Evolutionary conservation across 2,113 vertebrate species (phyloP).

Genomic region (Notiomystis cincta): DNA sequence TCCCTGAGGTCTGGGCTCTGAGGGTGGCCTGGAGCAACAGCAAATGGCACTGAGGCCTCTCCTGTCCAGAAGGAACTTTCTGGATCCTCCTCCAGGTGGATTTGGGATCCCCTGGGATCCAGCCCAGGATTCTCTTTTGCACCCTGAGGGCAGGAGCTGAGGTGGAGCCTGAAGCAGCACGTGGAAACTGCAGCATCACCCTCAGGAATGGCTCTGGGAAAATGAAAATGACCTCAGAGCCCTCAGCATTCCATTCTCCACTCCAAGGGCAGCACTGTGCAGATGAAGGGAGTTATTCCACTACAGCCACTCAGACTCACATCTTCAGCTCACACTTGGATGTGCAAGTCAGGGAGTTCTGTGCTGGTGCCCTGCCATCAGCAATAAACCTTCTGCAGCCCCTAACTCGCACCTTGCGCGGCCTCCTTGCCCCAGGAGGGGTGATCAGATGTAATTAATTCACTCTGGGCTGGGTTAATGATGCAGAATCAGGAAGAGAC

Average conservation of each 20-base stretch:
- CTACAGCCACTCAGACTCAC: background rate
- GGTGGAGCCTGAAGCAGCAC: background rate
- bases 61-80: rapidly evolving
- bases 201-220: background rate
- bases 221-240: background rate
- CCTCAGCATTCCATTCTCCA: background rate
- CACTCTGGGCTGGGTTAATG: background rate
- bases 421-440: background rate
- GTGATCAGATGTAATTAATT: constrained; percentile 32
- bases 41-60: background rate
- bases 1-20: background rate
- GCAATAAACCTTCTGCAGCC: background rate
- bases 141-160: background rate
- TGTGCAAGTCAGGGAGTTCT: background rate
- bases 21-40: background rate
- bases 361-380: background rate
- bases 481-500: background rate
- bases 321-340: background rate
- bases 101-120: background rate
- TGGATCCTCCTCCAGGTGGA: background rate
- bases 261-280: background rate
- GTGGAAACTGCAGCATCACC: background rate
- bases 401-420: background rate
- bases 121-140: background rate
- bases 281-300: background rate